Evolutionary conservation across 2,888 invertebrate species (phyloP), one percentile per base, ranked within the genome.

Genomic region (Macrophya annulata): DNA sequence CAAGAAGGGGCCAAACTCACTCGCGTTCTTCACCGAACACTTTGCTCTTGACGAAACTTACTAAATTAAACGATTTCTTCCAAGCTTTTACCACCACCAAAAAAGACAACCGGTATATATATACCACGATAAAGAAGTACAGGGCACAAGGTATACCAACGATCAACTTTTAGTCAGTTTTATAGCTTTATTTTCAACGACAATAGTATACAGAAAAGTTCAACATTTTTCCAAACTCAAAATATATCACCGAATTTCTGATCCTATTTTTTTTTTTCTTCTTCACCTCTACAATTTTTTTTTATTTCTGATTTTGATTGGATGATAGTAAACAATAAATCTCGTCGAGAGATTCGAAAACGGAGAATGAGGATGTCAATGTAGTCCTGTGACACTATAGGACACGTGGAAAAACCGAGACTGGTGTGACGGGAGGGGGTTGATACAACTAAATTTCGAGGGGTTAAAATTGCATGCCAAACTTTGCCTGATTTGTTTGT

Each of bases 401-500:
- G 37, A 79, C 15, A n/a, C 37, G 79, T 25, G 6, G 55, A 55
- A 37, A 55, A 48, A 55, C 40, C 40, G 51, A 1, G 48, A 76
- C 76, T 55, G 55, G 76, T 10, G 21, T 10, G 43, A 21, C 45
- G 59, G 9, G 25, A n/a, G n/a, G 31, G 81, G 81, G 62, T 76
- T 74, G 76, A 59, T 43, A 77, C 15, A 55, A 68, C 68, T 71
- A 79, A 74, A 55, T 71, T 84, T 86, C 85, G 85, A 85, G 86
- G 85, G 87, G 87, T 84, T 88, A 88, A 89, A 90, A 90, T 90
- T 90, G 89, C 88, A 89, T 85, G 88, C 87, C 87, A 90, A 90
- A 90, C 89, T 89, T 89, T 87, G 85, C 86, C 88, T 86, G 88
- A 89, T 89, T 90, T 89, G 88, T 85, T 87, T 87, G 87, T 85